Base-by-base conservation (phyloP, 1,140 invertebrate species). In the Lanistes nyassanus region DNA sequence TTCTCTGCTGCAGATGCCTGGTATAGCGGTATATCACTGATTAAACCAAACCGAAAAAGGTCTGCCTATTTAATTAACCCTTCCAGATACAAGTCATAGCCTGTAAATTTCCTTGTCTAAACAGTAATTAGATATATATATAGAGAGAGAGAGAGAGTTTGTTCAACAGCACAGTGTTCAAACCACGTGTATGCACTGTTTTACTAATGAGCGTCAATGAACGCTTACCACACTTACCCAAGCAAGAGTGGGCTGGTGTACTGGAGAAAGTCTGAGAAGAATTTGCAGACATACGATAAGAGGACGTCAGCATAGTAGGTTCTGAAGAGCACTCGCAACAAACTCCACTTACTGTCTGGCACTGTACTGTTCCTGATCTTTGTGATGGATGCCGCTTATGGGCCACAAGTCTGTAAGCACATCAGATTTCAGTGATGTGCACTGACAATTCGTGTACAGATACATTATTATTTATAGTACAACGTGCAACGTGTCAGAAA, bases 201-300 rank as follows among this genome's bases (percentile, higher is more conserved):
- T 9, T 16, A 47, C 9, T 47, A n/a, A 47, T 47, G 42, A 47
- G 42, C 0, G 1, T 47, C 9, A 47, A 47, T 47, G 19, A 47
- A 47, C 42, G 19, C 42, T 3, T 47, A 47, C 42, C 42, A 65
- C 37, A 77, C 76, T 78, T 79, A 84, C 83, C 76, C 74, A 31
- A 84, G 72, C 9, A 84, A 51, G 13, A 83, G 21, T 19, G 83
- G 83, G 23, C 76, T 75, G 19, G 75, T 73, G 72, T 83, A 83
- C 67, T 80, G 79, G 0, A 83, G 72, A 13, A 82, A n/a, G 75
- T 84, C 83, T 13, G 80, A 83, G 2, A 81, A 26, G 9, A 81
- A 66, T 39, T 83, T 84, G 66, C 76, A 80, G 5, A 70, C 13
- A 29, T 80, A 78, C 26, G 83, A 80, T 19, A 80, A 23, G 19